These are phyloP conservation scores for Heliconius hortense DNA, from an alignment of 2,888 invertebrate genomes.

Conservation along the genomic window DNA sequence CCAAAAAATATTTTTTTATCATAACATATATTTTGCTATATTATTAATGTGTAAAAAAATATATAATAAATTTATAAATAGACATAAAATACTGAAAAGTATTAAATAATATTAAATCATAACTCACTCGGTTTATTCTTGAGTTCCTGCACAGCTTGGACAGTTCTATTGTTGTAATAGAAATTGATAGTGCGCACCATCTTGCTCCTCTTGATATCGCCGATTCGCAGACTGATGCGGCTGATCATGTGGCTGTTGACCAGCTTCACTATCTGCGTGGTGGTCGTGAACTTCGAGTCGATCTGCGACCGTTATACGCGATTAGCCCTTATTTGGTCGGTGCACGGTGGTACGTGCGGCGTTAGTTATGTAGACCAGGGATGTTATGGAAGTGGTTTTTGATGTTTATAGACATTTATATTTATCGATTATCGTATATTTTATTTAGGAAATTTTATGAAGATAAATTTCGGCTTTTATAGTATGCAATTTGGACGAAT, in stretches of 20 bases:
- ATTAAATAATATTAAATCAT: no score
- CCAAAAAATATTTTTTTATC: no score
- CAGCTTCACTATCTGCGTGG: conserved; percentile 97
- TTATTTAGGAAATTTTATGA: no score
- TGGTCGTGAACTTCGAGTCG: conserved; percentile 98
- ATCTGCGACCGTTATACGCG: conserved; percentile 75
- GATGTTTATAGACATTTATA: no score
- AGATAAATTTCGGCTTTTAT: no score
- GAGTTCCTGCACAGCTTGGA: conserved; percentile 97
- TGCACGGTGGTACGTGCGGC: conserved; percentile 28
- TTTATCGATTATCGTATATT: no score
- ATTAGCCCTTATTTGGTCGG: conserved; percentile 56
- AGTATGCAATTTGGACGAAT: no score
- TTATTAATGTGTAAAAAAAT: no score
- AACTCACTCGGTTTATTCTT: conserved; percentile 92
- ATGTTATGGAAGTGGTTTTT: background rate
- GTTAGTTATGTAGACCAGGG: conserved; percentile 4
- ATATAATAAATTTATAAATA: no score
- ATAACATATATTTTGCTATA: no score
- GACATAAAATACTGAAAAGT: no score
- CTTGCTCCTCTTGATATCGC: conserved; percentile 97
- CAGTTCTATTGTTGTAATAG: conserved; percentile 97
- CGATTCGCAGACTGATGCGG: conserved; percentile 95
- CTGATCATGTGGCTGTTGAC: conserved; percentile 97
- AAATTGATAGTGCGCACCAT: conserved; percentile 98